These are phyloP conservation scores for Elysia crispata DNA, from an alignment of 2,888 invertebrate species.

Conservation along the genomic window DNA sequence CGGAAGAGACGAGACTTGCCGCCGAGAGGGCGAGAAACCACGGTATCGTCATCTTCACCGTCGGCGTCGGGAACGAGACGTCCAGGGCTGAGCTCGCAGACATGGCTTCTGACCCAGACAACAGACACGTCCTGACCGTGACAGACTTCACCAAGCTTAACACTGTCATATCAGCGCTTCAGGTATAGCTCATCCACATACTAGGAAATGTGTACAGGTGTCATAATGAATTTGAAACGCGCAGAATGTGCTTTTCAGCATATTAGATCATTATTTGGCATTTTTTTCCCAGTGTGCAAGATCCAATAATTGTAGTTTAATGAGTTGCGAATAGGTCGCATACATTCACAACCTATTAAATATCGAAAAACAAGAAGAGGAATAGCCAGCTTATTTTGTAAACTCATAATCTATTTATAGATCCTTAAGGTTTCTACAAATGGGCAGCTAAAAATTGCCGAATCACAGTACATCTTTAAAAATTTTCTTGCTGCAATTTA, in stretches of 20 bases:
- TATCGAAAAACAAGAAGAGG: too few species aligned
- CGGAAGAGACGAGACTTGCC: conserved; percentile 60
- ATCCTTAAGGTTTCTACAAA: too few species aligned
- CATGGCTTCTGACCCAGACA: conserved; percentile 69
- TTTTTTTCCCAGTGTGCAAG: not conserved
- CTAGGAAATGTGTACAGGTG: conserved; percentile 47
- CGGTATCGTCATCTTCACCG: conserved; percentile 63
- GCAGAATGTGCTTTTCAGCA: too few species aligned
- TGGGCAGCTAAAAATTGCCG: too few species aligned
- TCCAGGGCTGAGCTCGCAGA: conserved; percentile 63
- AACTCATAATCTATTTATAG: too few species aligned
- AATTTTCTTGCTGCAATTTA: too few species aligned
- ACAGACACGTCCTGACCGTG: conserved; percentile 64
- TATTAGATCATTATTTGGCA: too few species aligned
- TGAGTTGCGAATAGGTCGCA: too few species aligned
- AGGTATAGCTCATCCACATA: conserved; percentile 15
- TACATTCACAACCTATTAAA: too few species aligned
- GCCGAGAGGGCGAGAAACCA: conserved; percentile 56
- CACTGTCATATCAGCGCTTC: conserved; percentile 60
- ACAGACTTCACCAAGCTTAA: conserved; percentile 61
- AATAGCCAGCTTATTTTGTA: too few species aligned
- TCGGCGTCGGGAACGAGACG: conserved; percentile 62
- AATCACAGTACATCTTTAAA: too few species aligned
- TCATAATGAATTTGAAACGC: too few species aligned
- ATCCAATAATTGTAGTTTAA: not conserved